A percentile compares a stretch with the other conserved stretches of the same genome.
Evolutionary conservation across 2,888 invertebrate genomes (phyloP).

Genomic region (Scelioninae gen. 2): DNA sequence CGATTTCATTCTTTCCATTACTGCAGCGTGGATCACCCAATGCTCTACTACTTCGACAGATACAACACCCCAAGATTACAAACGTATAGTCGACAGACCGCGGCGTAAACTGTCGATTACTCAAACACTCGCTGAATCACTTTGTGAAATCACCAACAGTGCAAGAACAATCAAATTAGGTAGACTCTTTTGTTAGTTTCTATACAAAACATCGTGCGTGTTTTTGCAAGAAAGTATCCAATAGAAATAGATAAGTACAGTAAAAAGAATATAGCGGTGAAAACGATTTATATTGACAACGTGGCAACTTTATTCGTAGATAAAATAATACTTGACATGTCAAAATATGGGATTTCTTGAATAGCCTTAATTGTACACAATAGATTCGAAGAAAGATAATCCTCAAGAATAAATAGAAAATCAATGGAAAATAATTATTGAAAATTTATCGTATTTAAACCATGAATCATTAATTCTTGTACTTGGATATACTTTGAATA

Average conservation of each 20-base stretch:
- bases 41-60: conserved; percentile 36
- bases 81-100: conserved; percentile 53
- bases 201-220: conserved; percentile 9
- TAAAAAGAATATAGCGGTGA: conserved; percentile 13
- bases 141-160: conserved; percentile 51
- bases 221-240: conserved; percentile 36
- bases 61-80: conserved; percentile 54
- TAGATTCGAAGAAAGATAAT: too few relatives aligned
- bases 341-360: background rate
- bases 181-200: conserved; percentile 23
- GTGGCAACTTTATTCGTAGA: too few relatives aligned
- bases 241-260: conserved; percentile 2
- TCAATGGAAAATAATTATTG: too few relatives aligned
- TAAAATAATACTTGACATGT: too few relatives aligned
- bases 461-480: too few relatives aligned
- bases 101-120: conserved; percentile 54
- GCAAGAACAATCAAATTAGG: conserved; percentile 47
- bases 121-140: conserved; percentile 59
- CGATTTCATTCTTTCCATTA: conserved; percentile 20
- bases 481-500: too few relatives aligned
- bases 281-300: too few relatives aligned
- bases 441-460: too few relatives aligned
- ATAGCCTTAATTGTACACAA: too few relatives aligned
- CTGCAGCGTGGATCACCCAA: conserved; percentile 44
- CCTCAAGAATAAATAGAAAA: too few relatives aligned